Conservation (phyloP, 2,797 vertebrate species). For the Gambusia yucatana region DNA sequence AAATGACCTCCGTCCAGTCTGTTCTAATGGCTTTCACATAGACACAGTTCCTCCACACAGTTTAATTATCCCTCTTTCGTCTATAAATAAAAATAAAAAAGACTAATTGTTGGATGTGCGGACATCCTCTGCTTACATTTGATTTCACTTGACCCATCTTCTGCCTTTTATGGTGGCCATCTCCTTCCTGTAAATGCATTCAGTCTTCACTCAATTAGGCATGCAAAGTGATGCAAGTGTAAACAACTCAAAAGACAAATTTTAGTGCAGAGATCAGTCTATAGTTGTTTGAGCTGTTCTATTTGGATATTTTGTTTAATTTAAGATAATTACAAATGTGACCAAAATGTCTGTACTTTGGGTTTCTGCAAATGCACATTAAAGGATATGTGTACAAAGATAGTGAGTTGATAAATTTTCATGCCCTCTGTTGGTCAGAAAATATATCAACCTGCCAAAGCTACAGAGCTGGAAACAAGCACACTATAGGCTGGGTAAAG, state of each 20-base stretch:
- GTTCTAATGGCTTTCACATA: conserved; percentile 60
- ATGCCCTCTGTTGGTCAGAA: conserved; percentile 29
- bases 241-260: conserved; percentile 65
- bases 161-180: conserved; percentile 64
- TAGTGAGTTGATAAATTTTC: conserved; percentile 6
- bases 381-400: conserved; percentile 8
- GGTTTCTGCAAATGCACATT: conserved; percentile 15
- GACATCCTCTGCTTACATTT: conserved; percentile 66
- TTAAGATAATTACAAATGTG: conserved; percentile 31
- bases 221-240: conserved; percentile 71
- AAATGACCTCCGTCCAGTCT: conserved; percentile 60
- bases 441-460: neutral
- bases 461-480: neutral
- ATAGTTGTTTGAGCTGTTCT: conserved; percentile 47
- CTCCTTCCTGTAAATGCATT: conserved; percentile 70
- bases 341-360: conserved; percentile 31
- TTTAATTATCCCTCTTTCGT: conserved; percentile 56
- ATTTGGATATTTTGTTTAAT: conserved; percentile 46
- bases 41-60: conserved; percentile 42
- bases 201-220: conserved; percentile 72
- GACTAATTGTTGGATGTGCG: conserved; percentile 60
- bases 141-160: conserved; percentile 70
- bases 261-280: conserved; percentile 58
- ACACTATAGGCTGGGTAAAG: conserved; percentile 6
- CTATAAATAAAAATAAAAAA: conserved; percentile 51